Evolutionary conservation across 2,113 vertebrate genomes (phyloP).

Genomic region (Spea multiplicata): DNA sequence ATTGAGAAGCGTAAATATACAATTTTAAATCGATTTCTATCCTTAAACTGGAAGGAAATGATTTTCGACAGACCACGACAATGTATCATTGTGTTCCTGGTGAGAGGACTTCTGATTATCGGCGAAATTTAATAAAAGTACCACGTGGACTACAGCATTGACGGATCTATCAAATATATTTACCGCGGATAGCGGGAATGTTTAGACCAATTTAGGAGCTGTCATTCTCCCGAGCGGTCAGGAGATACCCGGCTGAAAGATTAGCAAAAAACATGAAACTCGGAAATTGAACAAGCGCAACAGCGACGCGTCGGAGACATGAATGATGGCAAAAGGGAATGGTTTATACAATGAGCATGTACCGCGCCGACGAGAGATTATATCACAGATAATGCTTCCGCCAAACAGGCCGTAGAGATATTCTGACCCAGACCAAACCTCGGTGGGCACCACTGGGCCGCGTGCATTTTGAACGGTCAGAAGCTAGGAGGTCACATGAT

Average conservation of each 20-base stretch:
- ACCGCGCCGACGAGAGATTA: no score
- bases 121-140: conserved; percentile 32
- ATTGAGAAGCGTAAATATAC: no score
- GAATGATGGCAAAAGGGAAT: conserved; percentile 15
- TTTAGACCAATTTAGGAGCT: conserved; percentile 68
- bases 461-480: no score
- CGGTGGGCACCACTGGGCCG: no score
- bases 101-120: conserved; percentile 28
- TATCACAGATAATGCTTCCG: no score
- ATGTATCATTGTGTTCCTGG: neutral
- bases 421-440: no score
- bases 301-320: neutral
- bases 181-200: conserved; percentile 54
- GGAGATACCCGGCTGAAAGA: conserved; percentile 43
- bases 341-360: neutral
- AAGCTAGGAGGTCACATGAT: no score
- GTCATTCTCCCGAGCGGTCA: conserved; percentile 55
- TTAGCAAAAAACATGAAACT: conserved; percentile 22
- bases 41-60: no score
- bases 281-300: conserved; percentile 10
- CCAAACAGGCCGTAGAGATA: no score
- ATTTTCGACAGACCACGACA: neutral
- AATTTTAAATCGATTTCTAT: no score
- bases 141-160: conserved; percentile 37
- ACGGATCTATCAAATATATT: conserved; percentile 59